Base-by-base conservation (phyloP, 2,888 invertebrate species). In the Eupithecia tripunctaria region DNA sequence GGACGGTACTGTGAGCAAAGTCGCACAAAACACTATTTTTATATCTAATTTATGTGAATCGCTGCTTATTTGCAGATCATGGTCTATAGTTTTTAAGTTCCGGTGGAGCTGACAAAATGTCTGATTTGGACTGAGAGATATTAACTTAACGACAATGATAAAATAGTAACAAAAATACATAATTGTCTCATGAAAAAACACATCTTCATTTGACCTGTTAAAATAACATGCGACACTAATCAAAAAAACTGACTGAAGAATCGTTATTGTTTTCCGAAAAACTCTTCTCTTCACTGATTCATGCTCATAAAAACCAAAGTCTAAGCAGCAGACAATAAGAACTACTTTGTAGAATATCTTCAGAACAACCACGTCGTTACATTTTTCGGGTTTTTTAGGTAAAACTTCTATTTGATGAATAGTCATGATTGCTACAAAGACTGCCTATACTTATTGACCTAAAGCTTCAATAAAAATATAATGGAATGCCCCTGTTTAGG, bases 281-380 rank as follows among this genome's bases (percentile, higher is more conserved):
- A 32, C 32, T 62, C 62, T 27, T 32, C 18, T 62, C n/a, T 7
- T n/a, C 10, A 8, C 29, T 0, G 29, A 4, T n/a, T 15, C 29
- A 32, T 62, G 18, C 8, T 62, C 62, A 10, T 32, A 32, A 32
- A 62, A 62, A 32, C 62, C 62, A 32, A 62, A 62, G 29, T 62
- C 62, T 0, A 32, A 32, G 29, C 29, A 29, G 32, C 62, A 32
- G 7, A 62, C 18, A 32, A 32, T 62, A 32, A 5, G 62, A 29
- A 62, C 29, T 10, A 32, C 7, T 62, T 32, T 62, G 32, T 62
- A 62, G 6, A 32, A 62, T 29, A n/a, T 29, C 29, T 29, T 32
- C 18, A 62, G 14, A 62, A 32, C 29, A 62, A 32, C 8, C 15
- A 18, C 1, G 18, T 43, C 43, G 0, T 43, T 43, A 18, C 18